A percentile compares a stretch with the other conserved stretches of the same genome.
phyloP scores from a whole-genome alignment of 2,797 vertebrate species.

The Muraenolepis orangiensis region DNA sequence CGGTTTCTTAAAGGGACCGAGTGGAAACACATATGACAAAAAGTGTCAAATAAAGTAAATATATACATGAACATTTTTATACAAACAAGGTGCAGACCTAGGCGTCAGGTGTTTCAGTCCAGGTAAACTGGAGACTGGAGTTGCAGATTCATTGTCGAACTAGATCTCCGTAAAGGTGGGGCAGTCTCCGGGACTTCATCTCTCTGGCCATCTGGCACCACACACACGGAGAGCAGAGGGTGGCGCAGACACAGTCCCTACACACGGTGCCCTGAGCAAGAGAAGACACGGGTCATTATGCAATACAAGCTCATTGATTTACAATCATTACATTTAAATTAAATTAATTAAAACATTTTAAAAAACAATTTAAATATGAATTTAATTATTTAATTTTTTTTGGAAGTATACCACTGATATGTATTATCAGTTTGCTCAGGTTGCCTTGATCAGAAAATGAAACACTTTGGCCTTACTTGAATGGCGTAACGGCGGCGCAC shows the following conservation, averaged over 20 bases:
- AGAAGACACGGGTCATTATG: neutral
- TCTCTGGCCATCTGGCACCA: slow-evolving; percentile 61
- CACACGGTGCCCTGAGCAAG: slow-evolving; percentile 44
- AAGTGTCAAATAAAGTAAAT: no score
- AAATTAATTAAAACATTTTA: neutral
- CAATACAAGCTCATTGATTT: neutral
- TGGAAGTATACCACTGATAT: no score
- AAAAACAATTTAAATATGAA: neutral
- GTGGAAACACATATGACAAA: no score
- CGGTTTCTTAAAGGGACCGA: no score
- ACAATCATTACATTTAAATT: neutral
- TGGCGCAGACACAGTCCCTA: slow-evolving; percentile 44
- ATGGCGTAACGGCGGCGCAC: slow-evolving; percentile 22
- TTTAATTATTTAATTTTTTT: neutral
- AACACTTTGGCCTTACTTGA: slow-evolving; percentile 16
- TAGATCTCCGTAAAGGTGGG: slow-evolving; percentile 26
- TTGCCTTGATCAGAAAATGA: neutral
- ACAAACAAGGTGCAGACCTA: no score
- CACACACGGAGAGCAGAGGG: slow-evolving; percentile 41
- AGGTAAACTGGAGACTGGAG: no score
- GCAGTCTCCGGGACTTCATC: slow-evolving; percentile 35
- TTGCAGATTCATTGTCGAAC: neutral
- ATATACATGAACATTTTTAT: no score
- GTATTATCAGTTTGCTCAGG: neutral
- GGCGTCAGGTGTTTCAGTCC: neutral